A percentile compares a stretch with the other conserved stretches of the same genome.
Evolutionary conservation across 2,888 invertebrate genomes (phyloP).

Genomic region (Zootermopsis nevadensis): DNA sequence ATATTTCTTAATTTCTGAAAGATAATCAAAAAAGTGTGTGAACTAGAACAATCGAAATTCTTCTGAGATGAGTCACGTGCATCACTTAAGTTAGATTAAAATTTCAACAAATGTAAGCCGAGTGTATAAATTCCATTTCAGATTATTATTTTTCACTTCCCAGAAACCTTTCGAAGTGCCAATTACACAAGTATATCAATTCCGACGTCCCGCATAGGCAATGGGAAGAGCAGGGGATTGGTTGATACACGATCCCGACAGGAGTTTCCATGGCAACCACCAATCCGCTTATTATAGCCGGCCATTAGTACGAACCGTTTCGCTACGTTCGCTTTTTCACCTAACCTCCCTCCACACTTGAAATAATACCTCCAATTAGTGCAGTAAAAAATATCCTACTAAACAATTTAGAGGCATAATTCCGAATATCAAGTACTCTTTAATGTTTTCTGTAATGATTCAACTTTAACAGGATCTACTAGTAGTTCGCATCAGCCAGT

Average conservation of each 20-base stretch:
- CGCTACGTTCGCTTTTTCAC: slow-evolving; percentile 2
- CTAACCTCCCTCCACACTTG: slow-evolving; percentile 1
- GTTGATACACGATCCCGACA: slow-evolving; percentile 10
- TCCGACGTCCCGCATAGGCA: not conserved
- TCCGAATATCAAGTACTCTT: not conserved
- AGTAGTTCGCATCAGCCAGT: no score
- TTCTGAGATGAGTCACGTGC: no score
- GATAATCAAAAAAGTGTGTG: no score
- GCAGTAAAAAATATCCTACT: slow-evolving; percentile 13
- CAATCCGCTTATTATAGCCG: slow-evolving; percentile 41
- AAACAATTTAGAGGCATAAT: not conserved
- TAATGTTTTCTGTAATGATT: no score
- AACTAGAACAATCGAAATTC: no score
- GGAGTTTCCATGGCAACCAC: slow-evolving; percentile 27
- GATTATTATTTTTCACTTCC: not conserved
- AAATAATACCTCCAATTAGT: slow-evolving; percentile 36
- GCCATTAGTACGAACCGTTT: not conserved
- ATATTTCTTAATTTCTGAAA: no score
- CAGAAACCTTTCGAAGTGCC: not conserved
- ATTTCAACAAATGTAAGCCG: no score
- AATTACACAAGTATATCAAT: not conserved
- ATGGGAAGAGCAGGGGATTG: not conserved
- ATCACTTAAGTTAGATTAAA: no score
- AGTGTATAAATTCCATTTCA: no score
- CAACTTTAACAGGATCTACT: no score